Percentiles rank a stretch among this genome's conserved stretches.
These are phyloP conservation scores for Oophaga pumilio DNA, from an alignment of 2,113 vertebrate species.

Conservation along the genomic window DNA sequence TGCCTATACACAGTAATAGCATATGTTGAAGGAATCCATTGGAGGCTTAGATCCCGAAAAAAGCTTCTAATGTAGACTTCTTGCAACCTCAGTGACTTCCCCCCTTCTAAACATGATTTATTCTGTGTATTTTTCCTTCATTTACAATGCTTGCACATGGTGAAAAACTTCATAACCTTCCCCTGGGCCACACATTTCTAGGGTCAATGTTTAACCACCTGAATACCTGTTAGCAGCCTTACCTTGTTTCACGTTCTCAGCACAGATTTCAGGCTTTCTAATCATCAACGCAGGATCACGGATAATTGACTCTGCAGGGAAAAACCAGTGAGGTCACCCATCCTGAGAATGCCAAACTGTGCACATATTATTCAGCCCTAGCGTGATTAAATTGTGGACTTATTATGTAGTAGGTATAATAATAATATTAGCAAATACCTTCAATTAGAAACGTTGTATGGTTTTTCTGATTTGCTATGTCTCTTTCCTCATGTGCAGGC, in stretches of 20 bases:
- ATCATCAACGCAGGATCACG: background rate
- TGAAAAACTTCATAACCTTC: conserved; percentile 22
- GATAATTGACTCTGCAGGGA: background rate
- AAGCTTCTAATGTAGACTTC: no score
- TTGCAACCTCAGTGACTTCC: no score
- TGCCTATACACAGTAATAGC: no score
- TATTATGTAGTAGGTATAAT: no score
- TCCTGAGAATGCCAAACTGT: background rate
- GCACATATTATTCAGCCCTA: background rate
- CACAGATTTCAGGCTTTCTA: background rate
- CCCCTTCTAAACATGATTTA: background rate
- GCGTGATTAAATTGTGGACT: background rate
- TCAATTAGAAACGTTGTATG: no score
- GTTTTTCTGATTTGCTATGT: no score
- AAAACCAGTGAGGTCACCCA: background rate
- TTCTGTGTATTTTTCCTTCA: background rate
- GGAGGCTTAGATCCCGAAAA: no score
- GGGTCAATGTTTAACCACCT: conserved; percentile 30
- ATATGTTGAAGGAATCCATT: no score
- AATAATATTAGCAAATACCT: no score
- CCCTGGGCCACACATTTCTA: conserved; percentile 29
- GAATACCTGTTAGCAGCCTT: background rate
- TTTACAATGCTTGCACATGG: background rate
- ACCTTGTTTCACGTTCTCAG: background rate
- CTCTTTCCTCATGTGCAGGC: no score